phyloP scores from a whole-genome alignment of 2,888 invertebrate genomes.

The Taenaris catops region DNA sequence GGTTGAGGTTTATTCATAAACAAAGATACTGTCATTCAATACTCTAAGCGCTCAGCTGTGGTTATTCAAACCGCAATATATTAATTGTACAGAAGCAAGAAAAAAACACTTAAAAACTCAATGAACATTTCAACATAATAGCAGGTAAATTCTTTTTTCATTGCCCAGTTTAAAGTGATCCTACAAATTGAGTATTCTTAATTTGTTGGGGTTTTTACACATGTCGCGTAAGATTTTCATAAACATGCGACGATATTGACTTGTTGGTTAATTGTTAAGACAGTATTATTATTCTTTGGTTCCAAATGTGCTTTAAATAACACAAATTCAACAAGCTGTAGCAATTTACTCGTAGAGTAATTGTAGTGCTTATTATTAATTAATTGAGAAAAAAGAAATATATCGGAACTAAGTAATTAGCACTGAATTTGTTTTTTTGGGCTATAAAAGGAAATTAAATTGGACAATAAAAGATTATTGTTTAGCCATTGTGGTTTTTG shows the following conservation, averaged over 20 bases:
- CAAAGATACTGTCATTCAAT: constrained; percentile 54
- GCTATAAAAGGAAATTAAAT: too few species aligned
- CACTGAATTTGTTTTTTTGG: too few species aligned
- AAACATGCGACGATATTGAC: background rate
- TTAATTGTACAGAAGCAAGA: constrained; percentile 49
- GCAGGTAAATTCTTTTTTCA: constrained; percentile 40
- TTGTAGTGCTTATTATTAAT: too few species aligned
- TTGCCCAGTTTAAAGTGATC: constrained; percentile 28
- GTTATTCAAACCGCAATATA: constrained; percentile 43
- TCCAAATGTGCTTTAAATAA: too few species aligned
- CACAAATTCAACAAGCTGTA: too few species aligned
- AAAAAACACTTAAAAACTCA: constrained; percentile 40
- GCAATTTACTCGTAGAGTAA: too few species aligned
- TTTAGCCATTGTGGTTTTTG: too few species aligned
- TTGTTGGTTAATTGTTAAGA: too few species aligned
- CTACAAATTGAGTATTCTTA: constrained; percentile 16
- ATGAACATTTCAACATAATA: constrained; percentile 48
- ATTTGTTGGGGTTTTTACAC: constrained; percentile 9
- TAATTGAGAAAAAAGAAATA: too few species aligned
- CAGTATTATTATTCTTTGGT: too few species aligned
- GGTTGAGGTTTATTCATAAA: constrained; percentile 20
- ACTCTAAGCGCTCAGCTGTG: constrained; percentile 47
- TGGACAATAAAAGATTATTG: too few species aligned
- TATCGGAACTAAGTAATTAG: too few species aligned
- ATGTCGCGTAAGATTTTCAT: background rate